phyloP scores from a whole-genome alignment of 2,888 invertebrate genomes.

The Dryococelus australis region DNA sequence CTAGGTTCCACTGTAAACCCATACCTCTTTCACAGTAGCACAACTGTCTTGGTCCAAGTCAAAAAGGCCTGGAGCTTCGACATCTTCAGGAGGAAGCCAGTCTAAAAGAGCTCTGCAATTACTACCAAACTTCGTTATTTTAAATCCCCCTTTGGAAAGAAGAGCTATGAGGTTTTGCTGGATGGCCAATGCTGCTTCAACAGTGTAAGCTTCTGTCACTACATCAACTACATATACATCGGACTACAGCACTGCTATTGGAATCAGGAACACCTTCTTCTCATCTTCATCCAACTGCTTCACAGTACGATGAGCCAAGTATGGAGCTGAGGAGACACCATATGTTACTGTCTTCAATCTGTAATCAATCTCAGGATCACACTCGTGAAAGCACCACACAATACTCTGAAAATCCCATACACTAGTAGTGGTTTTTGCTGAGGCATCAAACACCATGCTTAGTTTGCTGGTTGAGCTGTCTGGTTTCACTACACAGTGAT shows the following conservation, averaged over 20 bases:
- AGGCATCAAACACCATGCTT: background rate
- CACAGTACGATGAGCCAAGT: background rate
- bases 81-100: no score
- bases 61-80: no score
- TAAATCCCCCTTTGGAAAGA: no score
- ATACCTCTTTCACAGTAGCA: no score
- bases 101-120: no score
- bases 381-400: background rate
- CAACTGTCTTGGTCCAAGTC: no score
- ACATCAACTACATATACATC: background rate
- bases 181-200: background rate
- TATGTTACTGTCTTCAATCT: background rate
- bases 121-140: no score
- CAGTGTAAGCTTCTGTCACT: background rate
- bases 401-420: background rate
- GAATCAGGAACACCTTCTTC: background rate
- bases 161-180: background rate
- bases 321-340: background rate
- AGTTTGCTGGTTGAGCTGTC: background rate
- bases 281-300: background rate
- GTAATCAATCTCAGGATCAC: background rate
- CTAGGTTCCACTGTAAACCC: no score
- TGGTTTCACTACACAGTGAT: background rate
- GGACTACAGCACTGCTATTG: background rate
- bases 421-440: background rate